These are phyloP conservation scores for Rhogogaster chlorosoma DNA, from an alignment of 2,888 invertebrate species.

Conservation along the genomic window DNA sequence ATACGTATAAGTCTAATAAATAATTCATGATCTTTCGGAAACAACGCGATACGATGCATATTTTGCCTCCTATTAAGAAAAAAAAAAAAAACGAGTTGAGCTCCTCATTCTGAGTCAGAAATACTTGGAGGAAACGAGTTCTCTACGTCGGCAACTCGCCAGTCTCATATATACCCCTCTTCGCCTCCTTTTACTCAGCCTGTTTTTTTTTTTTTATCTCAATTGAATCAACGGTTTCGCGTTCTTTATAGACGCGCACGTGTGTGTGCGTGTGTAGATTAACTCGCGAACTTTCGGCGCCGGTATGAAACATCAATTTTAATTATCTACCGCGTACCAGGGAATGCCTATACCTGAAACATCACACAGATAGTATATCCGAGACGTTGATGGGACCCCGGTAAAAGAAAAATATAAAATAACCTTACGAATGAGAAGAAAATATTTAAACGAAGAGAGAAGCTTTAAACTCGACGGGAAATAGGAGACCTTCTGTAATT, in stretches of 20 bases:
- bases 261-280: background rate
- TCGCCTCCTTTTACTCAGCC: background rate
- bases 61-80: conserved; percentile 13
- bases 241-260: background rate
- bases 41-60: conserved; percentile 35
- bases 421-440: background rate
- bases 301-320: background rate
- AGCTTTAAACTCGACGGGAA: background rate
- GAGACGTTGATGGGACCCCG: background rate
- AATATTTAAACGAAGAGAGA: background rate
- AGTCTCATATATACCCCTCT: background rate
- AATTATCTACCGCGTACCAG: background rate
- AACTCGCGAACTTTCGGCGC: background rate
- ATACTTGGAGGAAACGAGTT: conserved; percentile 29
- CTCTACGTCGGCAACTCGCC: conserved; percentile 20
- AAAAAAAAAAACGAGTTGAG: background rate
- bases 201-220: background rate
- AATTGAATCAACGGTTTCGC: background rate
- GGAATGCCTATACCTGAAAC: background rate
- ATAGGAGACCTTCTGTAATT: conserved; percentile 2
- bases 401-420: background rate
- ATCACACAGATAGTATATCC: background rate
- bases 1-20: conserved; percentile 17
- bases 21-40: conserved; percentile 33
- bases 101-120: conserved; percentile 27